A percentile compares a stretch with the other conserved stretches of the same genome.
Evolutionary conservation across 2,888 invertebrate species (phyloP).

Genomic region (Leucoma salicis): DNA sequence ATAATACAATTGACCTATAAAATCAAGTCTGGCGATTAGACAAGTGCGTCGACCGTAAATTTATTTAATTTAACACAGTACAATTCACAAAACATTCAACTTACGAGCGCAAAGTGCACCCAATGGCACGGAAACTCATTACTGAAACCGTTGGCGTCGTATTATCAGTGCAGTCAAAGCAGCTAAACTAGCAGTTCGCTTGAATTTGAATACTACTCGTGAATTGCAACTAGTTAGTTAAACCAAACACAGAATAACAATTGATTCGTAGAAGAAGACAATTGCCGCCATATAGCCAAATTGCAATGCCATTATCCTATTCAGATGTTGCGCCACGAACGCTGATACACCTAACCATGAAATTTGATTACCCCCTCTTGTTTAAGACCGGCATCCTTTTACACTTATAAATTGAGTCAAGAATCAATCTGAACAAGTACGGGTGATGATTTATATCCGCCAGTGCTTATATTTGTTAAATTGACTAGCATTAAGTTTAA

Average conservation of each 20-base stretch:
- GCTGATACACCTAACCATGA: slow-evolving; percentile 25
- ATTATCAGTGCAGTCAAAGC: neutral
- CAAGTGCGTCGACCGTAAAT: no score
- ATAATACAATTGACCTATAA: no score
- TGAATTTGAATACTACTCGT: neutral
- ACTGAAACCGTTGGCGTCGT: no score
- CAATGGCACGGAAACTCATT: no score
- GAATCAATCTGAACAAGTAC: slow-evolving; percentile 21
- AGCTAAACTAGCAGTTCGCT: neutral
- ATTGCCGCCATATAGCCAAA: slow-evolving; percentile 38
- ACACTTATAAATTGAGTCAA: slow-evolving; percentile 22
- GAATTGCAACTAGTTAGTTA: slow-evolving; percentile 12
- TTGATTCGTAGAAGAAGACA: slow-evolving; percentile 23
- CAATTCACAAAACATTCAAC: no score
- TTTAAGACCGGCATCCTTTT: slow-evolving; percentile 25
- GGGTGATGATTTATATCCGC: slow-evolving; percentile 32
- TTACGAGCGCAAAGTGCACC: no score
- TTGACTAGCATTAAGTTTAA: no score
- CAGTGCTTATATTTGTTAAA: no score
- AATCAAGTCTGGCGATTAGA: no score
- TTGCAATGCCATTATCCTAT: slow-evolving; percentile 63
- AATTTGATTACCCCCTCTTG: slow-evolving; percentile 29
- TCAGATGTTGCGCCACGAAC: slow-evolving; percentile 27
- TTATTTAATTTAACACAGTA: no score
- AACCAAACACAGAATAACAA: slow-evolving; percentile 18